Evolutionary conservation across 2,797 vertebrate species (phyloP).

Genomic region (Poeciliopsis presidionis): DNA sequence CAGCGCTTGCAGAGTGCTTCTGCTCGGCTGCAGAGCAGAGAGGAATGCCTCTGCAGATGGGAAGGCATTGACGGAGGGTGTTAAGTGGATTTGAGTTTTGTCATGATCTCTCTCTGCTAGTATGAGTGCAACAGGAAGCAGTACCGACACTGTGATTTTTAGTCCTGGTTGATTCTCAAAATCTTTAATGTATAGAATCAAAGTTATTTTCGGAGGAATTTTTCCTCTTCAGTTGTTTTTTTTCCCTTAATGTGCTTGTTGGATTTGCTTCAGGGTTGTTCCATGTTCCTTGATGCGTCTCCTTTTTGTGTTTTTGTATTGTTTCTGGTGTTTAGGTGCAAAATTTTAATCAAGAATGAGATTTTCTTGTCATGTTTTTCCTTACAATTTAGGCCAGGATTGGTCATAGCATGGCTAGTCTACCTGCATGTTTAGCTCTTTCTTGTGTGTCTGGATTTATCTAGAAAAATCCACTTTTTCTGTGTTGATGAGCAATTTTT

Average conservation of each 20-base stretch:
- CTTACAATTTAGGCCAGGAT: background rate
- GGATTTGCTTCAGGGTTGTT: background rate
- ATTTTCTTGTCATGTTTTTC: background rate
- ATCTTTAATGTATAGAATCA: background rate
- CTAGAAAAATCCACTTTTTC: background rate
- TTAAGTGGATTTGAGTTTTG: slow-evolving; percentile 36
- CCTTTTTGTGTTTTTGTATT: background rate
- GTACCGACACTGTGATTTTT: background rate
- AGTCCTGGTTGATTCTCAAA: background rate
- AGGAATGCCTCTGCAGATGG: slow-evolving; percentile 52
- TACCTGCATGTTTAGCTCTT: background rate
- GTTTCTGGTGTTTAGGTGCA: background rate
- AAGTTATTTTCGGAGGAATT: background rate
- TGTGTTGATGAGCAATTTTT: background rate
- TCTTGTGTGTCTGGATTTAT: background rate
- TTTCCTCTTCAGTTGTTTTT: background rate
- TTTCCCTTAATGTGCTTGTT: background rate
- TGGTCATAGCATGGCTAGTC: background rate
- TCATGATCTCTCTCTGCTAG: background rate
- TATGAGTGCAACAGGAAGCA: slow-evolving; percentile 4
- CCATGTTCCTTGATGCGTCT: background rate
- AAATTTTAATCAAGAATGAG: background rate
- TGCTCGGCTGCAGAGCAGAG: slow-evolving; percentile 30
- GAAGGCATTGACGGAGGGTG: slow-evolving; percentile 44
- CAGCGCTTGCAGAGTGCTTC: slow-evolving; percentile 25